Evolutionary conservation across 2,113 vertebrate species (phyloP).

Genomic region (Pandion haliaetus): DNA sequence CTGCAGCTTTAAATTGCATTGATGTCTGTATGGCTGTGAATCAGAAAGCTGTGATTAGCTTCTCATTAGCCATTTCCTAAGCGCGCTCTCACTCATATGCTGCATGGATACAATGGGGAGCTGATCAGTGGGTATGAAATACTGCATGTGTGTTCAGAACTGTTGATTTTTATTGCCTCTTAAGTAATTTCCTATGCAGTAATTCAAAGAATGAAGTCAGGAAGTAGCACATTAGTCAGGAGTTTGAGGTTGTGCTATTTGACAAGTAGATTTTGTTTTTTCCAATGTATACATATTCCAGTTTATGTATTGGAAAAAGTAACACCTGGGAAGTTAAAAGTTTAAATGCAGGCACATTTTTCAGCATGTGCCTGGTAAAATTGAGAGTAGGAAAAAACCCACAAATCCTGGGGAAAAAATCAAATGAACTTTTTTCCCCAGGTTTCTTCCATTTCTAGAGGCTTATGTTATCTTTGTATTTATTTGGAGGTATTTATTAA

Average conservation of each 20-base stretch:
- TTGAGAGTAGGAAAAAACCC: not conserved
- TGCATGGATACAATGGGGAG: not conserved
- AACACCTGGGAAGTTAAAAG: not conserved
- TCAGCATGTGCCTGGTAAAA: not conserved
- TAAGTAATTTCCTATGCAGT: not conserved
- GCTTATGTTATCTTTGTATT: not conserved
- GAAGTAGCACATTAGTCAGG: not conserved
- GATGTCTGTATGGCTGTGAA: conserved; percentile 10
- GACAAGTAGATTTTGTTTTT: not conserved
- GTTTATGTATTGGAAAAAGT: not conserved
- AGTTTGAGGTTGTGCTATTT: not conserved
- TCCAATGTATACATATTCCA: not conserved
- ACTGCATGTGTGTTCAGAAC: not conserved
- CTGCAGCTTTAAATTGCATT: not conserved
- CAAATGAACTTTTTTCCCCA: not conserved
- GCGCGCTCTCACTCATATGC: not conserved
- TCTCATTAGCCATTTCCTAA: not conserved
- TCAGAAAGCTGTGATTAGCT: conserved; percentile 30
- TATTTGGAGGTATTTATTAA: not conserved
- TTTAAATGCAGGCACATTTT: not conserved
- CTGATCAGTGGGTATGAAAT: not conserved
- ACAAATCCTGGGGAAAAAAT: not conserved
- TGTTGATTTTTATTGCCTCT: not conserved
- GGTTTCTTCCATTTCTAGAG: not conserved
- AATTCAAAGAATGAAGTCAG: not conserved